Evolutionary conservation across 1,140 invertebrate genomes (phyloP).

Genomic region (Solenopsis fugax): DNA sequence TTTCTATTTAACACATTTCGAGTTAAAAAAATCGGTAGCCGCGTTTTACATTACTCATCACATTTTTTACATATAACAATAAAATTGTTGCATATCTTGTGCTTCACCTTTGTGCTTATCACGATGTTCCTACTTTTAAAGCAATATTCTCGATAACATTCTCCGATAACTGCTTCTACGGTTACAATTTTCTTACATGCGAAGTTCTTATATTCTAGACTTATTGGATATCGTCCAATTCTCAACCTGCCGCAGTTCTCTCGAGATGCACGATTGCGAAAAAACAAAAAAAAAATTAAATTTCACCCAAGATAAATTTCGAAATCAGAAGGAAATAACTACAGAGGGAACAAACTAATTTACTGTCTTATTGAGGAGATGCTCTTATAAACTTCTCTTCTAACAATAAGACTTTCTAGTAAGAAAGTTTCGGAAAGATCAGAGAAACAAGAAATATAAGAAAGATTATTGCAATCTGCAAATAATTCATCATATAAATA

Average conservation of each 20-base stretch:
- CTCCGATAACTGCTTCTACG: background rate
- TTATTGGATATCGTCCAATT: slow-evolving; percentile 45
- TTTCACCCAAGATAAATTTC: slow-evolving; percentile 24
- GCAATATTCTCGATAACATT: slow-evolving; percentile 4
- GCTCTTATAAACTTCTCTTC: background rate
- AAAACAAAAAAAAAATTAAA: background rate
- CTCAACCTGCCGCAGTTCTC: background rate
- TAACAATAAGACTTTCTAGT: background rate
- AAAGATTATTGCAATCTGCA: background rate
- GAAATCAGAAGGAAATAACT: background rate
- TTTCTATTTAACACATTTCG: background rate
- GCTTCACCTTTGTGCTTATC: background rate
- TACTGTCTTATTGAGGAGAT: background rate
- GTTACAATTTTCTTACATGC: slow-evolving; percentile 19
- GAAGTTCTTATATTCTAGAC: slow-evolving; percentile 28
- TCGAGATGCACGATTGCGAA: background rate
- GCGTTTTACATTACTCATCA: background rate
- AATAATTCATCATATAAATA: background rate
- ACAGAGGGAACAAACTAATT: background rate
- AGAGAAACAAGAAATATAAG: background rate
- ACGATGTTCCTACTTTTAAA: background rate
- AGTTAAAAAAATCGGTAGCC: background rate
- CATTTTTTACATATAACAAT: background rate
- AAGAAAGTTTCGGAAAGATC: background rate
- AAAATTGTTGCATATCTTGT: background rate